Conservation (phyloP, 2,797 vertebrate genomes). For the Intellagama lesueurii region DNA sequence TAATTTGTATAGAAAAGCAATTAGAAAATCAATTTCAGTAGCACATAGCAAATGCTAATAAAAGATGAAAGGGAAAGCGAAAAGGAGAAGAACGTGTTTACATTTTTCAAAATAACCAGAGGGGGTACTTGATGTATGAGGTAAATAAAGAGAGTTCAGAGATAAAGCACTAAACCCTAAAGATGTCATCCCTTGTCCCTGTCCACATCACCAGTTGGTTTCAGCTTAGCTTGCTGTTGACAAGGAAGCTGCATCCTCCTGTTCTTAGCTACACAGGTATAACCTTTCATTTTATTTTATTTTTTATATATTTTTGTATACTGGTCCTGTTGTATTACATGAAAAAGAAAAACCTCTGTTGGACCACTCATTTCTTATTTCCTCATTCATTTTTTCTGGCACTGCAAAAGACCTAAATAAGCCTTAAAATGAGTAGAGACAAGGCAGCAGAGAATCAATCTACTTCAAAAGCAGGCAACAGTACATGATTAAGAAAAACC, state of each 20-base stretch:
- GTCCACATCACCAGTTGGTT: not conserved
- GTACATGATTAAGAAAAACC: no score
- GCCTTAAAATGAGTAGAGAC: no score
- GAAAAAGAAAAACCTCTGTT: no score
- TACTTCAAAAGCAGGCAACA: no score
- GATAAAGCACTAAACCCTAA: not conserved
- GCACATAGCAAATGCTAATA: not conserved
- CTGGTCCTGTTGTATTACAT: no score
- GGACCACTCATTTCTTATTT: no score
- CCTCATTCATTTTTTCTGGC: no score
- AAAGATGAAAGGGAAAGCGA: not conserved
- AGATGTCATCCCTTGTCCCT: not conserved
- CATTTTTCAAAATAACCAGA: not conserved
- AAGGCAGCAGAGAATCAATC: no score
- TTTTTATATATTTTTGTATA: no score
- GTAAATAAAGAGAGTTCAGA: not conserved
- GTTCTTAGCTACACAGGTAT: not conserved
- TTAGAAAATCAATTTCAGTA: not conserved
- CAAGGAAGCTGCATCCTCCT: not conserved
- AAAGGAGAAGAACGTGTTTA: not conserved
- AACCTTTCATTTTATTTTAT: no score
- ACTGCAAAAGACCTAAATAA: no score
- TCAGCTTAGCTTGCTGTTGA: not conserved
- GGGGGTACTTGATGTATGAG: not conserved
- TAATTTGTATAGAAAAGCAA: not conserved